Base-by-base conservation (phyloP, 1,140 invertebrate genomes). In the Sipha flava region DNA sequence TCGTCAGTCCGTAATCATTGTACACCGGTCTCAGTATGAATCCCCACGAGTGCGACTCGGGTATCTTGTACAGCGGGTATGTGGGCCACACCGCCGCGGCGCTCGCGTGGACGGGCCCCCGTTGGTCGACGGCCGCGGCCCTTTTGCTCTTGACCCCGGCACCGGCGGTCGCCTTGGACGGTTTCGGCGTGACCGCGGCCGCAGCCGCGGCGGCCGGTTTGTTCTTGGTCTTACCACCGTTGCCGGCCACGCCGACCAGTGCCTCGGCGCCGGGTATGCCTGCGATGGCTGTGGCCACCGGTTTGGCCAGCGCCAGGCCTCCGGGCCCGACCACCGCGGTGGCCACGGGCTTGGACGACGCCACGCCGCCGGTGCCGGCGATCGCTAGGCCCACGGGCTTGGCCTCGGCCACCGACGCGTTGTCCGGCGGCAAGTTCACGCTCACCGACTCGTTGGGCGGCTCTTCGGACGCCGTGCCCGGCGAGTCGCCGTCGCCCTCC, bases 281-380 rank as follows among this genome's bases (percentile, higher is more conserved):
- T 14, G 91, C 90, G 12, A 92, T 91, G 16, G 91, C 91, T 0
- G 91, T 92, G 23, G 88, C 91, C 2, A 91, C 86, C 3, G 91
- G 91, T 14, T 89, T 86, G 0, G 90, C 89, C 1, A 92, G 86
- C 2, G 91, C 90, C 12, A 92, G 84, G 1, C 91, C 91, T 40
- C 88, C 88, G 0, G 88, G 87, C 0, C 89, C 89, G 0, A 90
- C 90, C 1, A 92, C 88, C 0, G 91, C 91, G 3, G 90, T 90
- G 0, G 87, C 91, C 43, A 89, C 85, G 0, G 91, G 91, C 83
- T 90, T 89, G 16, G 90, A 90, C 1, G 90, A 89, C 29, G 91
- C 91, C 21, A 92, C 86, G 14, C 91, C 91, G 16, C 89, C 89
- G 64, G 88, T 87, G 82, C 87, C 87, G 37, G 87, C 87, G 37